phyloP scores from a whole-genome alignment of 2,888 invertebrate genomes.

The Lepetodrilus schrolli region DNA sequence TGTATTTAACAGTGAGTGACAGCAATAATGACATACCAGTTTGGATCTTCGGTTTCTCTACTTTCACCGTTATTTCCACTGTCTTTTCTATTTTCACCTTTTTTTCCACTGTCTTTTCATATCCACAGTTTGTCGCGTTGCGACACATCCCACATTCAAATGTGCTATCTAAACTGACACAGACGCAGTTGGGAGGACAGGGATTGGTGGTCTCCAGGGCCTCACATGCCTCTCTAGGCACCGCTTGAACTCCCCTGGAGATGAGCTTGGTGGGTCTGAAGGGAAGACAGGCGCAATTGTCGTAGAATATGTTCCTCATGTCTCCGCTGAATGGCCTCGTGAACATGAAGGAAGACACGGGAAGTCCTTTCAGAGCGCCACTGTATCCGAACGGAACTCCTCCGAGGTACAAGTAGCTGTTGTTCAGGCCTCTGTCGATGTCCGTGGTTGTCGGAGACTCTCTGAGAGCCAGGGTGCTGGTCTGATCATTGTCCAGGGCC shows the following conservation, averaged over 20 bases:
- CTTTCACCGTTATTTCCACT: no score
- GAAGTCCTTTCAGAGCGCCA: conserved; percentile 43
- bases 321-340: conserved; percentile 57
- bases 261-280: conserved; percentile 52
- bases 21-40: no score
- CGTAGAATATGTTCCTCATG: conserved; percentile 70
- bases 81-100: no score
- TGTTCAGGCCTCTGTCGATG: conserved; percentile 53
- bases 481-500: conserved; percentile 58
- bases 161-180: neutral
- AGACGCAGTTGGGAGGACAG: neutral
- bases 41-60: no score
- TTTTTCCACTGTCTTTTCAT: neutral
- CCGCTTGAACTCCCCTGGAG: conserved; percentile 44
- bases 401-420: conserved; percentile 70
- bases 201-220: neutral
- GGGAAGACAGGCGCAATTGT: conserved; percentile 69
- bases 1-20: no score
- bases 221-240: conserved; percentile 60
- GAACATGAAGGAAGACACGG: conserved; percentile 56
- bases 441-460: neutral
- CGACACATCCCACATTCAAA: neutral
- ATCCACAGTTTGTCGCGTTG: neutral
- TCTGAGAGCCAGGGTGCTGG: conserved; percentile 41
- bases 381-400: conserved; percentile 59